A percentile compares a stretch with the other conserved stretches of the same genome.
These are phyloP conservation scores for Leptopilina myrica DNA, from an alignment of 2,888 invertebrate genomes.

Conservation along the genomic window DNA sequence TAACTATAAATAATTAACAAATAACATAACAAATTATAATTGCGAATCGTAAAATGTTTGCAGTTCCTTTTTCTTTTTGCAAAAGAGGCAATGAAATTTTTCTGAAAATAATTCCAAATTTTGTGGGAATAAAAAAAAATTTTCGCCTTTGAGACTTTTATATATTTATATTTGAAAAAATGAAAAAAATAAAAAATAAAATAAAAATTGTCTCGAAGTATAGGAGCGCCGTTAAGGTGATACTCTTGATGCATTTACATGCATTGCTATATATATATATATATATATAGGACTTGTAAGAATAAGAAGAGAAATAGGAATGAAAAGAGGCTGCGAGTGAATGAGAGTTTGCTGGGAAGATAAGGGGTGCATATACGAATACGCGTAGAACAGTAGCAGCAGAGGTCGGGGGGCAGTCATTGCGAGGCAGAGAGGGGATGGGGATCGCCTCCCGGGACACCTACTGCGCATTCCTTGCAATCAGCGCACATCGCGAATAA, in stretches of 20 bases:
- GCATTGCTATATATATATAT: too few relatives aligned
- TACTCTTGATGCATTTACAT: too few relatives aligned
- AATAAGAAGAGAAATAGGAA: constrained; percentile 9
- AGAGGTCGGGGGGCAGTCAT: constrained; percentile 14
- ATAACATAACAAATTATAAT: too few relatives aligned
- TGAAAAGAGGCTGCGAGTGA: constrained; percentile 12
- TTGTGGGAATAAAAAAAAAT: too few relatives aligned
- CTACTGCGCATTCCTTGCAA: constrained; percentile 57
- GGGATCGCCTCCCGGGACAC: constrained; percentile 55
- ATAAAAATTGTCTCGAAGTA: too few relatives aligned
- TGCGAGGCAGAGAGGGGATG: not conserved
- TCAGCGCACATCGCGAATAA: constrained; percentile 55
- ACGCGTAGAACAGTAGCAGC: constrained; percentile 27
- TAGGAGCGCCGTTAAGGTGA: too few relatives aligned
- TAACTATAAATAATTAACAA: too few relatives aligned
- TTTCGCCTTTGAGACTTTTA: too few relatives aligned
- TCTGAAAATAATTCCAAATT: too few relatives aligned
- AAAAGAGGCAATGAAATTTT: not conserved
- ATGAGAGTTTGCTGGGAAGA: not conserved
- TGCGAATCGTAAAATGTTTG: too few relatives aligned
- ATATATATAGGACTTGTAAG: not conserved
- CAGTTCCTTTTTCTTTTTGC: too few relatives aligned
- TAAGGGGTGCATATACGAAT: constrained; percentile 27
- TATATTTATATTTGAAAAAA: not conserved
- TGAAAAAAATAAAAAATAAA: too few relatives aligned